Base-by-base conservation (phyloP, 2,888 invertebrate species). In the Pachycephus smyrnensis region DNA sequence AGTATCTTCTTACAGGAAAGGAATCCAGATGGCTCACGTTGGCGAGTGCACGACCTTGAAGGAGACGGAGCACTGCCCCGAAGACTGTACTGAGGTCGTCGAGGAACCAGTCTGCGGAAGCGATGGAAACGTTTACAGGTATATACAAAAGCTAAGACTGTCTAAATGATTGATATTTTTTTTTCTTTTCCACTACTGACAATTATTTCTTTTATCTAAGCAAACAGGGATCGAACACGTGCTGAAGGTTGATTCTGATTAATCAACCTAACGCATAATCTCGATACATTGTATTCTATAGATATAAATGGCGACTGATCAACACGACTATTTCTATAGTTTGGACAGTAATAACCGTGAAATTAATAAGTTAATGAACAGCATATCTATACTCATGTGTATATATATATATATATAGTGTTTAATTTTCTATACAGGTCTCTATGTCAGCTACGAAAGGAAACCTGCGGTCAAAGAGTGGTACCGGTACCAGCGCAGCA, bases 91-190 rank as follows among this genome's bases (percentile, higher is more conserved):
- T 82, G 92, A 93, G 82, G 92, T 94, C 76, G 93, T 94, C 76
- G 92, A 93, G 80, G 94, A 96, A 86, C 97, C 97, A n/a, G 94
- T 97, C 81, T 97, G 97, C 88, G 97, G 97, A 12, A 97, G 97
- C 68, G 97, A 97, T 90, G 97, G 97, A 84, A 97, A 97, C 88
- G 97, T 97, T 81, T 97, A 97, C 92, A 95, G 94, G 95, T 95
- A 91, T 92, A 91, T 89, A 84, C n/a, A 86, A 75, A 81, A 77
- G 78, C 83, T 80, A 80, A 79, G 79, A 75, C 75, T 23, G 76
- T 31, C 32, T 4, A 68, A 12, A 4, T 9, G 12, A 75, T 3
- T 23, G 6, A 68, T 36, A 15, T n/a, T 12, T 12, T 23, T 1
- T n/a, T 74, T 81, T 37, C 12, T 15, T 11, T 69, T 68, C 68